phyloP scores from a whole-genome alignment of 2,797 vertebrate species.

The Mus minutoides region DNA sequence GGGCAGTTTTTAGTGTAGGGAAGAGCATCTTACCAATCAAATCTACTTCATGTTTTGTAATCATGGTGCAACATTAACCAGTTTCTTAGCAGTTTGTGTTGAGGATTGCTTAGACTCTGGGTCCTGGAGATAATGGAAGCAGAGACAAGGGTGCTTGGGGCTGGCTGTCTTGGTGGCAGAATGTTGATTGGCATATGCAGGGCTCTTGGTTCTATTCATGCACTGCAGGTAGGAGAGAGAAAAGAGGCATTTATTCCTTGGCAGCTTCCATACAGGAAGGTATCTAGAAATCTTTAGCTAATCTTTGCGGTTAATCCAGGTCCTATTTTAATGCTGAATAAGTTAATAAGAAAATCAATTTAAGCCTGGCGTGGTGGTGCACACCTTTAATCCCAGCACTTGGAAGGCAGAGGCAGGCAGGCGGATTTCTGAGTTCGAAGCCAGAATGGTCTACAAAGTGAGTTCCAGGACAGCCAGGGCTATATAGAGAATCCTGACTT shows the following conservation, averaged over 20 bases:
- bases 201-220: neutral
- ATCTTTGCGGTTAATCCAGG: neutral
- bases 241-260: neutral
- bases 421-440: too few species aligned
- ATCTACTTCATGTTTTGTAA: slow-evolving; percentile 12
- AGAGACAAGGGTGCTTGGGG: neutral
- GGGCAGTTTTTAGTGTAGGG: neutral
- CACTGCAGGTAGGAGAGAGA: neutral
- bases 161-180: neutral
- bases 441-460: too few species aligned
- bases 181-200: neutral
- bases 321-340: slow-evolving; percentile 8
- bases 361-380: too few species aligned
- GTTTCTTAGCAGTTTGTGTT: slow-evolving; percentile 7
- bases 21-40: neutral
- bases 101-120: neutral
- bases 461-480: too few species aligned
- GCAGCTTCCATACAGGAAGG: neutral
- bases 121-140: slow-evolving; percentile 8
- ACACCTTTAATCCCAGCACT: too few species aligned
- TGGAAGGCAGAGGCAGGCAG: too few species aligned
- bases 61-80: neutral
- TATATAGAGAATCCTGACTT: too few species aligned
- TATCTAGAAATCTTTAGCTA: slow-evolving; percentile 12
- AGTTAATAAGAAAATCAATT: slow-evolving; percentile 4